A percentile compares a stretch with the other conserved stretches of the same genome.
phyloP scores from a whole-genome alignment of 1,140 invertebrate species.

The Magallana angulata region DNA sequence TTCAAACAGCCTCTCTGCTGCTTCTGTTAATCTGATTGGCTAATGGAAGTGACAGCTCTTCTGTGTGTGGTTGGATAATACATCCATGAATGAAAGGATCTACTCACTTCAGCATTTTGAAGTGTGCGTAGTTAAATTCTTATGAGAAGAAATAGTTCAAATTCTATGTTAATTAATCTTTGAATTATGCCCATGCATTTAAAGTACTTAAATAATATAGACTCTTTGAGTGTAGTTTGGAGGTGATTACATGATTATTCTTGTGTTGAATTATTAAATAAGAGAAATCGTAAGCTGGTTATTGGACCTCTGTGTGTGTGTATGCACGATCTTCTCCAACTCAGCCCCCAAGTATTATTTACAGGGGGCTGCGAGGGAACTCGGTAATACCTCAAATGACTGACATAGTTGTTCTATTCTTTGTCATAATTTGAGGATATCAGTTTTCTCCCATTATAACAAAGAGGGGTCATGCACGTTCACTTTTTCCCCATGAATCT shows the following conservation, averaged over 20 bases:
- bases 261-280: neutral
- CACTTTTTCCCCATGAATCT: neutral
- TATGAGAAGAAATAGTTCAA: neutral
- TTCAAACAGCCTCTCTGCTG: neutral
- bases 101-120: neutral
- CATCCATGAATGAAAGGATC: neutral
- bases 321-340: neutral
- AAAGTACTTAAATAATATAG: neutral
- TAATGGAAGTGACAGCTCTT: neutral
- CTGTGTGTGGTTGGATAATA: neutral
- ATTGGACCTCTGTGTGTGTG: neutral
- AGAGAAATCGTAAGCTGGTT: neutral
- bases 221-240: no score
- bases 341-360: neutral
- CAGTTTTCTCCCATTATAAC: neutral
- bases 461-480: neutral
- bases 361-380: neutral
- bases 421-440: neutral
- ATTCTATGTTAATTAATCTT: slow-evolving; percentile 25
- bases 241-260: no score
- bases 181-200: neutral
- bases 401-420: neutral
- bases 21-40: slow-evolving; percentile 24
- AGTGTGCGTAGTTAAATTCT: neutral
- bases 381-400: slow-evolving; percentile 20